Evolutionary conservation across 1,140 invertebrate species (phyloP).

Genomic region (Hypothenemus hampei): DNA sequence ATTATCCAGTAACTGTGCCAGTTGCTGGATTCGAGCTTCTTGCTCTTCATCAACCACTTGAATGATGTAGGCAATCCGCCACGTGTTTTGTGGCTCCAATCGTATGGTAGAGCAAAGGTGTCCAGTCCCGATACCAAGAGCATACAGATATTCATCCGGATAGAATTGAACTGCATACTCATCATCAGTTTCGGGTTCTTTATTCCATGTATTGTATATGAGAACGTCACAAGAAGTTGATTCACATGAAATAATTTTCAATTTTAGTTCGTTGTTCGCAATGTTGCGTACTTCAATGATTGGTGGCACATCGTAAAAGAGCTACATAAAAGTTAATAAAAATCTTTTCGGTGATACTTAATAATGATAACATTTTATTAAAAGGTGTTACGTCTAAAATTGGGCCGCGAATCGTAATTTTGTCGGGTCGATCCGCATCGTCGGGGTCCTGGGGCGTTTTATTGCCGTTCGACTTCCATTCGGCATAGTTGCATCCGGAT

Average conservation of each 20-base stretch:
- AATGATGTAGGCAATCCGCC: slow-evolving; percentile 4
- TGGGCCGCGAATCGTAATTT: not conserved
- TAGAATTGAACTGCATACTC: slow-evolving; percentile 13
- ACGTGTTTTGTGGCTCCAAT: slow-evolving; percentile 10
- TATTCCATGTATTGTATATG: slow-evolving; percentile 9
- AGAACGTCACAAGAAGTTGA: slow-evolving; percentile 4
- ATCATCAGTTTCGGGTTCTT: not conserved
- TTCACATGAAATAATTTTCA: slow-evolving; percentile 4
- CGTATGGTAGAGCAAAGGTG: not conserved
- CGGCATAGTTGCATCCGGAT: slow-evolving; percentile 5
- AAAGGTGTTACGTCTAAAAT: slow-evolving; percentile 7
- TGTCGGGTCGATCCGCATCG: too few relatives aligned
- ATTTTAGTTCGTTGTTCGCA: not conserved
- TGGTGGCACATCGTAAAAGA: slow-evolving; percentile 2
- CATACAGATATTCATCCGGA: not conserved
- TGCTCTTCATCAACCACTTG: slow-evolving; percentile 16
- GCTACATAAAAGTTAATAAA: not conserved
- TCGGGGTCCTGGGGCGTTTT: too few relatives aligned
- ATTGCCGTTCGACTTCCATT: too few relatives aligned
- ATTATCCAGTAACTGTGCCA: slow-evolving; percentile 5
- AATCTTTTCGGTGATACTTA: too few relatives aligned
- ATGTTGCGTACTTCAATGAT: slow-evolving; percentile 8
- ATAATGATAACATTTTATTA: too few relatives aligned
- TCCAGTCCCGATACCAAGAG: slow-evolving; percentile 4
- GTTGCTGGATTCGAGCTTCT: slow-evolving; percentile 1